Evolutionary conservation across 1,140 invertebrate genomes (phyloP), one percentile per base, ranked within the genome.

Genomic region (Camponotus floridanus): DNA sequence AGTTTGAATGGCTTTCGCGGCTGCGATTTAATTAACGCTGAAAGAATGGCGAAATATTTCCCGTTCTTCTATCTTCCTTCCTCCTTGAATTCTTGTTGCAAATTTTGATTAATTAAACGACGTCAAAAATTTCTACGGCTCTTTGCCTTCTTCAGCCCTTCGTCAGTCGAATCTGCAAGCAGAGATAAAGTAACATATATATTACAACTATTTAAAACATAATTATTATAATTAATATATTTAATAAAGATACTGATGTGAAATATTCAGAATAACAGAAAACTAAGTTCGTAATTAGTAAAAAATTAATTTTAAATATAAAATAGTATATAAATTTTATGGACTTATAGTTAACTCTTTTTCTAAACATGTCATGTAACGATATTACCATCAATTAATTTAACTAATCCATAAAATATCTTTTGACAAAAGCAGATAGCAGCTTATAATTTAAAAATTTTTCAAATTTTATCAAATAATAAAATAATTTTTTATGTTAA

Each of bases 71-170:
- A 33, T 51, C 48, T 51, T 85, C 62, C 31, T 68, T 78, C 45
- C 78, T 70, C 31, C 67, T 90, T 87, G 57, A 84, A 79, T 83
- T 90, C 89, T 88, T 84, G 78, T 87, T 86, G 88, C 68, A 65
- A 90, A 89, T 92, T 92, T 93, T 92, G 91, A 93, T 92, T 92
- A 80, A 70, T 93, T 88, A 88, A 88, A 92, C 39, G 91, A 92
- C 88, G 89, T 87, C 71, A 88, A 91, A 92, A 91, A 93, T 92
- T 18, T 15, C 88, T 88, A 88, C 86, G 86, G 89, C 89, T 86
- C 91, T 91, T 88, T 86, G 80, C 87, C 88, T 91, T 89, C 92
- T 92, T 92, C 59, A 87, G 87, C 79, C 91, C 89, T 89, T 92
- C 71, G 48, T 85, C 85, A 51, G 78, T 87, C 85, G 86, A 90